These are phyloP conservation scores for Catocala nupta DNA, from an alignment of 2,888 invertebrate species.

Conservation along the genomic window DNA sequence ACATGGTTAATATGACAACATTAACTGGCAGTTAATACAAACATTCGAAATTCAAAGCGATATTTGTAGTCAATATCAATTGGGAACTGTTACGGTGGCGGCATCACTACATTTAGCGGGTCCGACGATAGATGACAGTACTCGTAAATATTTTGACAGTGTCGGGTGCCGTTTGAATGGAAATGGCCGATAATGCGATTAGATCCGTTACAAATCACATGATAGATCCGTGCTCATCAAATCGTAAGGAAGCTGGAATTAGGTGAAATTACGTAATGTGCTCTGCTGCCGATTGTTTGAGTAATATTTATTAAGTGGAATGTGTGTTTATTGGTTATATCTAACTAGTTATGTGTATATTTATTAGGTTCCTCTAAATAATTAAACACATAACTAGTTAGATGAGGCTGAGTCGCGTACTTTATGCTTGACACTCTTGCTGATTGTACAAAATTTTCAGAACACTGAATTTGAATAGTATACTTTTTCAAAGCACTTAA, in stretches of 20 bases:
- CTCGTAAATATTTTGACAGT: slow-evolving; percentile 53
- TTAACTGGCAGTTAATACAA: slow-evolving; percentile 20
- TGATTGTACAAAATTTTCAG: too few species aligned
- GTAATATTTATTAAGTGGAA: not conserved
- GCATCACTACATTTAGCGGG: slow-evolving; percentile 37
- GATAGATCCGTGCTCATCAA: slow-evolving; percentile 42
- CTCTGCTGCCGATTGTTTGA: not conserved
- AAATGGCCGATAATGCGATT: slow-evolving; percentile 48
- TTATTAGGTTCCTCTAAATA: too few species aligned
- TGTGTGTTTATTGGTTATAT: not conserved
- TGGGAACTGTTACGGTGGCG: slow-evolving; percentile 29
- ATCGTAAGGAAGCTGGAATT: slow-evolving; percentile 43
- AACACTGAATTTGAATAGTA: too few species aligned
- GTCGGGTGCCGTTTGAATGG: slow-evolving; percentile 39
- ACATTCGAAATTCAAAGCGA: slow-evolving; percentile 21
- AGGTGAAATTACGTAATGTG: slow-evolving; percentile 25
- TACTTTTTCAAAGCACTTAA: too few species aligned
- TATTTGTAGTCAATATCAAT: slow-evolving; percentile 39
- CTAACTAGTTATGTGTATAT: too few species aligned
- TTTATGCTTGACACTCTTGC: too few species aligned
- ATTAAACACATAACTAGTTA: too few species aligned
- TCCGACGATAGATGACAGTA: slow-evolving; percentile 43
- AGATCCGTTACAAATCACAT: slow-evolving; percentile 47
- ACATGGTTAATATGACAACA: not conserved
- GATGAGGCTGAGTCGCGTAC: too few species aligned